Percentiles rank a stretch among this genome's conserved stretches.
Evolutionary conservation across 1,140 invertebrate species (phyloP).

Genomic region (Eriocheir sinensis): DNA sequence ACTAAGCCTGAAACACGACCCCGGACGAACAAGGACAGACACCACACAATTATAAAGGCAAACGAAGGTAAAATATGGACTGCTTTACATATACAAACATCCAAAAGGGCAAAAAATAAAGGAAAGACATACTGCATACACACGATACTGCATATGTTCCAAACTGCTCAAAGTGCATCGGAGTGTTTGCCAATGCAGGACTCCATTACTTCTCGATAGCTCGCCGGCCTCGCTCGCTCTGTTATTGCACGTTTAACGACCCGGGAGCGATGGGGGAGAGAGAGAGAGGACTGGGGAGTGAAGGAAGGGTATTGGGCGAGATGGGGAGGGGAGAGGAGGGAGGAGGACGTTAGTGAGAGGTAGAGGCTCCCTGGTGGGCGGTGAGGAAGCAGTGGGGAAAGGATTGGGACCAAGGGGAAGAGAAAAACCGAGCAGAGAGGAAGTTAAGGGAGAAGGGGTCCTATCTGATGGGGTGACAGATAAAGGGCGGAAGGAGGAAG

Average conservation of each 20-base stretch:
- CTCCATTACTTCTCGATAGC: slow-evolving; percentile 23
- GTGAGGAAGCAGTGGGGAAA: not conserved
- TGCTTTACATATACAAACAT: too few relatives aligned
- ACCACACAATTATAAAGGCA: not conserved
- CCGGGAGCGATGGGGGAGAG: not conserved
- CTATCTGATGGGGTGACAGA: not conserved
- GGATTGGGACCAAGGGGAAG: not conserved
- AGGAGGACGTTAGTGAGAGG: not conserved
- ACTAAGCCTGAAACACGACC: too few relatives aligned
- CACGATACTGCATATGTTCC: not conserved
- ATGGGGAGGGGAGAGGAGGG: not conserved
- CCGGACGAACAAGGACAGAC: too few relatives aligned
- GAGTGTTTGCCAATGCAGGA: slow-evolving; percentile 14
- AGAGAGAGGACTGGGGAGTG: not conserved
- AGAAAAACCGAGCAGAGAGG: slow-evolving; percentile 12
- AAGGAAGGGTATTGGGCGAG: not conserved
- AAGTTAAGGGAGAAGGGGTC: not conserved
- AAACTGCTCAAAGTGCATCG: slow-evolving; percentile 10
- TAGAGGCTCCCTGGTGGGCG: not conserved
- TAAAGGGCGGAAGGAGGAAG: not conserved
- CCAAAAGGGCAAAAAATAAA: not conserved
- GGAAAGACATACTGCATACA: not conserved
- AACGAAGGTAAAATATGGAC: not conserved
- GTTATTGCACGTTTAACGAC: slow-evolving; percentile 24
- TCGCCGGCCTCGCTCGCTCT: slow-evolving; percentile 8